phyloP scores from a whole-genome alignment of 2,888 invertebrate species.

The Stenodera caucasica region DNA sequence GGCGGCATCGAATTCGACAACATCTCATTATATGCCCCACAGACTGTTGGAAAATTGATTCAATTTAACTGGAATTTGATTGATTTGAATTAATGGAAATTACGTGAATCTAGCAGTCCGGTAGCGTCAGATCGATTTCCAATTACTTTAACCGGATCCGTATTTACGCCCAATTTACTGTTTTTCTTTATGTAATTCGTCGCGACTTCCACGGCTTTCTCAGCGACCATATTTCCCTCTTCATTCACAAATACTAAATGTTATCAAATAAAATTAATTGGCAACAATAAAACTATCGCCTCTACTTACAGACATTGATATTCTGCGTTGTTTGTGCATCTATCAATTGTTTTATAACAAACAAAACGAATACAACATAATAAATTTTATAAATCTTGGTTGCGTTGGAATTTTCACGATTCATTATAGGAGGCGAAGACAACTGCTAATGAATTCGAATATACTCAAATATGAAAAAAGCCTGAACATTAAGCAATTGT shows the following conservation, averaged over 20 bases:
- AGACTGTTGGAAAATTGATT: constrained; percentile 60
- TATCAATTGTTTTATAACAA: background rate
- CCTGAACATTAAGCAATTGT: constrained; percentile 12
- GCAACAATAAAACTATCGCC: constrained; percentile 20
- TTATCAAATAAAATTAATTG: constrained; percentile 1
- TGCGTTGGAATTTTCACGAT: constrained; percentile 6
- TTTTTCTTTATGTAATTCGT: constrained; percentile 71
- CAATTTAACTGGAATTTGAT: constrained; percentile 10
- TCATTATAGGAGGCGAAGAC: constrained; percentile 16
- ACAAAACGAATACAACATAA: background rate
- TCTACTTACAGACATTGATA: constrained; percentile 71
- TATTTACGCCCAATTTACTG: constrained; percentile 66
- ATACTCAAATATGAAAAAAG: constrained; percentile 7
- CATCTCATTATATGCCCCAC: constrained; percentile 70
- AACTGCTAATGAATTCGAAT: constrained; percentile 13
- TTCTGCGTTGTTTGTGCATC: constrained; percentile 68
- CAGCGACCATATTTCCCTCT: constrained; percentile 70
- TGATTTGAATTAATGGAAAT: constrained; percentile 39
- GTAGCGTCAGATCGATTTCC: constrained; percentile 75
- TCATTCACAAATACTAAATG: constrained; percentile 73
- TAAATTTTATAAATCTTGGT: constrained; percentile 12
- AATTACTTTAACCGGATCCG: constrained; percentile 65
- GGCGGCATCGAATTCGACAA: constrained; percentile 68
- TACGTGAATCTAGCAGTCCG: constrained; percentile 70
- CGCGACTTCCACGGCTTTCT: constrained; percentile 71